Conservation (phyloP, 2,797 vertebrate species). For the Zenarchopterus dispar region DNA sequence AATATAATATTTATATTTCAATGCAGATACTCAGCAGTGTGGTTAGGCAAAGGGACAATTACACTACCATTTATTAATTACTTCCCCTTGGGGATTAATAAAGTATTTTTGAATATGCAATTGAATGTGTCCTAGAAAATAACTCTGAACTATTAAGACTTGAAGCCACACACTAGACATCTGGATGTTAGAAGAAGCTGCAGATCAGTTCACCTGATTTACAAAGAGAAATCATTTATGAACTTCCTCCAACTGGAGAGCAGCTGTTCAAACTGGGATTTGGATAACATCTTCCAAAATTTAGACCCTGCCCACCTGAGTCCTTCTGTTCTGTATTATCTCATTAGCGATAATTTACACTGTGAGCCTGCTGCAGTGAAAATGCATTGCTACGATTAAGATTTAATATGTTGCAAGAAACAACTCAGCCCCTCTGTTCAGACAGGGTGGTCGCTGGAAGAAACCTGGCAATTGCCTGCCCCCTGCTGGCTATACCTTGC, state of each 20-base stretch:
- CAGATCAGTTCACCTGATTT: conserved; percentile 35
- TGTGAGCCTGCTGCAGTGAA: conserved; percentile 35
- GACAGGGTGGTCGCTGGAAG: neutral
- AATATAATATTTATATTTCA: neutral
- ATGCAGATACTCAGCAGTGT: conserved; percentile 14
- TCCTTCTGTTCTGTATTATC: conserved; percentile 37
- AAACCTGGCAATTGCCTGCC: conserved; percentile 51
- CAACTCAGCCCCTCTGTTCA: conserved; percentile 2
- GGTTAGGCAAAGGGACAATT: conserved; percentile 30
- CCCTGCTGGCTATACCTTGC: conserved; percentile 88
- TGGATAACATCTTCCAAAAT: conserved; percentile 56
- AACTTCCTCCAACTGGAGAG: conserved; percentile 38
- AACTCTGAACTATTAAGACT: conserved; percentile 42
- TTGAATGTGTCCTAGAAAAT: conserved; percentile 23
- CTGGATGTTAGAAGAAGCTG: conserved; percentile 20
- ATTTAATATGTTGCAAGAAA: conserved; percentile 20
- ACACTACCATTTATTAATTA: conserved; percentile 10
- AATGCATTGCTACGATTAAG: conserved; percentile 31
- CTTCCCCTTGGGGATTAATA: too few species aligned
- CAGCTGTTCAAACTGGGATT: conserved; percentile 68
- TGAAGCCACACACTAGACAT: conserved; percentile 22
- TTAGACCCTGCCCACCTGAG: conserved; percentile 66
- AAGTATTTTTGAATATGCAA: too few species aligned
- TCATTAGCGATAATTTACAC: conserved; percentile 43
- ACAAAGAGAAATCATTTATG: conserved; percentile 53